Base-by-base conservation (phyloP, 2,888 invertebrate species). In the Agelastica alni region DNA sequence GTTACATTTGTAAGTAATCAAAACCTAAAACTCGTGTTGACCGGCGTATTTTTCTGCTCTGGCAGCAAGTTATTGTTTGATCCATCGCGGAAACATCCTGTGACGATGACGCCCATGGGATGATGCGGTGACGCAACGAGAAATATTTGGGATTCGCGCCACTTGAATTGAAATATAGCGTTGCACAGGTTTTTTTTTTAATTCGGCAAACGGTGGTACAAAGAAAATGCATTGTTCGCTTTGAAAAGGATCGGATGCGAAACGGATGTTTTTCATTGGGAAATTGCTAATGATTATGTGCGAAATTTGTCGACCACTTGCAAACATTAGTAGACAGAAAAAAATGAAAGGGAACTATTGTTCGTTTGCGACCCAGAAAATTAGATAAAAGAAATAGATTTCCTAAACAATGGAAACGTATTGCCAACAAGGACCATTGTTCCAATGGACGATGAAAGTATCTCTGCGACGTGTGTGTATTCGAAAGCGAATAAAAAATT, bases 151-250 rank as follows among this genome's bases (percentile, higher is more conserved):
- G 39, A 43, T 52, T 52, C 31, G 53, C 57, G 49, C 58, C 52
- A 55, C 53, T 53, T 51, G 32, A 39, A 55, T 48, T 58, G 58
- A 58, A 55, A 58, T 58, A 58, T 58, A 52, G 45, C 45, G 48
- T 34, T 52, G 58, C 58, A 52, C 52, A 52, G 48, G 55, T 55
- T 58, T 58, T 53, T n/a, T n/a, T n/a, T 58, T 58, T 58, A 52
- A 58, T 52, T 48, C 46, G 41, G 12, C 41, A 34, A 30, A 41
- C 18, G 42, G 32, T 42, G 20, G 46, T 45, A 53, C 53, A 49
- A 58, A 58, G 55, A 55, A 34, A 53, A 44, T 37, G 54, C 42
- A 58, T 58, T 58, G 58, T 58, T 58, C 55, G 22, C 22, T 31
- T 16, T 49, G 48, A 47, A 51, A 47, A 43, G 52, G 36, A n/a